Evolutionary conservation across 64 coral and sea anemone genomes (phyloP).

Genomic region (Cladopsammia gracilis): DNA sequence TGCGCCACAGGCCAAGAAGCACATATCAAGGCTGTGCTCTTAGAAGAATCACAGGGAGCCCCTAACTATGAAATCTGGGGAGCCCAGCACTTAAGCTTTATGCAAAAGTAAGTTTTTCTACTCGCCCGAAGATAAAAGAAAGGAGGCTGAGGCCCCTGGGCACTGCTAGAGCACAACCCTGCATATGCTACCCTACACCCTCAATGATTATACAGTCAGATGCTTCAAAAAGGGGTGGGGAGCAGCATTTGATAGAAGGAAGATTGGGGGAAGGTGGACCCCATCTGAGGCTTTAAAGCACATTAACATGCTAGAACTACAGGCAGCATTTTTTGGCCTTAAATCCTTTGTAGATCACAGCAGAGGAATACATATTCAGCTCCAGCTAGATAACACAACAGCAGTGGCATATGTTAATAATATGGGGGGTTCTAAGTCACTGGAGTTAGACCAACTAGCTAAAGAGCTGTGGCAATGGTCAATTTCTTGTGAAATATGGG

Average conservation of each 20-base stretch:
- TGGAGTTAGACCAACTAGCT: conserved; percentile 14
- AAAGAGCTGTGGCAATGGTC: conserved; percentile 59
- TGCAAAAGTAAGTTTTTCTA: no score
- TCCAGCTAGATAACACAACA: background rate
- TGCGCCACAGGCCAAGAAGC: background rate
- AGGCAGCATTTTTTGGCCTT: conserved; percentile 53
- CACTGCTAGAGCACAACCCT: no score
- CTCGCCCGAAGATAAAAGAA: no score
- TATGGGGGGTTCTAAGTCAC: conserved; percentile 67
- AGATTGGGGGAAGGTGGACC: conserved; percentile 63
- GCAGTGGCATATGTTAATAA: conserved; percentile 57
- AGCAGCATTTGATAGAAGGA: conserved; percentile 21
- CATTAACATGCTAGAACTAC: conserved; percentile 54
- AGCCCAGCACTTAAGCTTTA: no score
- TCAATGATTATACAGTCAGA: conserved; percentile 3
- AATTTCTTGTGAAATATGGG: conserved; percentile 41
- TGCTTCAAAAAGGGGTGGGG: conserved; percentile 76
- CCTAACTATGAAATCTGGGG: no score
- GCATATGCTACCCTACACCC: no score
- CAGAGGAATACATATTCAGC: conserved; percentile 31
- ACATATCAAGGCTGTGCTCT: conserved; percentile 26
- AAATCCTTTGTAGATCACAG: conserved; percentile 41
- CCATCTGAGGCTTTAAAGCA: conserved; percentile 35
- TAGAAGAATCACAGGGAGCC: no score
- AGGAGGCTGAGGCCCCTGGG: no score